These are phyloP conservation scores for Helicolenus hilgendorfi DNA, from an alignment of 2,797 vertebrate genomes.

Conservation along the genomic window DNA sequence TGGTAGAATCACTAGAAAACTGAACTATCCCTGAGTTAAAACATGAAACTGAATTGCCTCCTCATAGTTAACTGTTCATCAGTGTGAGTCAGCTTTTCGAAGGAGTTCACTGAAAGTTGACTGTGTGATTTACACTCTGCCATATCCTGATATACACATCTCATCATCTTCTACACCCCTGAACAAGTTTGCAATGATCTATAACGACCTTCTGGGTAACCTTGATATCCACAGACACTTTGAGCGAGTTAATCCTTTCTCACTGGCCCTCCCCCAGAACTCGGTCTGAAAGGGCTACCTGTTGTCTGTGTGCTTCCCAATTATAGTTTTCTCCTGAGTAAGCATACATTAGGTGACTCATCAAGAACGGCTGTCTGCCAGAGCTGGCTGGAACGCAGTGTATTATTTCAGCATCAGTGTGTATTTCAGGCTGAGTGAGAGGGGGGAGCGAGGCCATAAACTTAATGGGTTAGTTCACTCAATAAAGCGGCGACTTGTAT, in stretches of 20 bases:
- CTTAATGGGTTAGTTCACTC: conserved; percentile 80
- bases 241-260: conserved; percentile 33
- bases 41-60: not conserved
- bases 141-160: not conserved
- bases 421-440: conserved; percentile 71
- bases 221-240: conserved; percentile 36
- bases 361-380: conserved; percentile 67
- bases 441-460: conserved; percentile 64
- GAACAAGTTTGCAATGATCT: conserved; percentile 2
- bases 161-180: not conserved
- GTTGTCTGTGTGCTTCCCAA: conserved; percentile 72
- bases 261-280: conserved; percentile 13
- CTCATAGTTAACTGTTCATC: not conserved
- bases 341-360: conserved; percentile 85
- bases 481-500: conserved; percentile 78
- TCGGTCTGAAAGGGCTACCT: conserved; percentile 71
- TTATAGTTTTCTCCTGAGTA: conserved; percentile 78
- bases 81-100: not conserved
- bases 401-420: conserved; percentile 82
- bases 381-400: conserved; percentile 63
- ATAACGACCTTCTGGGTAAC: not conserved
- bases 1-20: not conserved
- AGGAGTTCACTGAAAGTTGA: not conserved
- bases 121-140: not conserved
- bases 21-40: not conserved